These are phyloP conservation scores for Microcebus tavaratra DNA, from an alignment of 2,113 vertebrate genomes.

Conservation along the genomic window DNA sequence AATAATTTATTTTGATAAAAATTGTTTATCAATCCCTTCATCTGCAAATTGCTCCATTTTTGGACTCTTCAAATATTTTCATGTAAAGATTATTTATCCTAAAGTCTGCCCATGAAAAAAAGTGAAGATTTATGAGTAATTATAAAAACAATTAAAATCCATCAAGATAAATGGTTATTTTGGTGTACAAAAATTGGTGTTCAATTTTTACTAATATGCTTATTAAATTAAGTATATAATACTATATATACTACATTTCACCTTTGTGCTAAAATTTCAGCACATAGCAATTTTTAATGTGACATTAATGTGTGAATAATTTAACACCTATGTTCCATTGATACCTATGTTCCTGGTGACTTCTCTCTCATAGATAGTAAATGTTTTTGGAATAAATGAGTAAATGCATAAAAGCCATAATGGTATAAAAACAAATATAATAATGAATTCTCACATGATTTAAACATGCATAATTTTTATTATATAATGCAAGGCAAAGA, in stretches of 20 bases:
- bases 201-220: background rate
- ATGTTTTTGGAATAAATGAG: background rate
- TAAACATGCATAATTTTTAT: background rate
- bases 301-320: conserved; percentile 1
- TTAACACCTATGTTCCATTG: conserved; percentile 1
- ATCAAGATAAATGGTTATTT: conserved; percentile 10
- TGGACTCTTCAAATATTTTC: conserved; percentile 51
- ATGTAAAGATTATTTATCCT: conserved; percentile 57
- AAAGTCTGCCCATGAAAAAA: background rate
- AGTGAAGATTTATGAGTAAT: conserved; percentile 15
- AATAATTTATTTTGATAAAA: conserved; percentile 56
- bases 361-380: background rate
- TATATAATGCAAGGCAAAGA: background rate
- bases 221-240: conserved; percentile 20
- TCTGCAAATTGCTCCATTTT: background rate
- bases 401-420: conserved; percentile 26
- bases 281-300: background rate
- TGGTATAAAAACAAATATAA: conserved; percentile 2
- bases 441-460: background rate
- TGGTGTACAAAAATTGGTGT: background rate
- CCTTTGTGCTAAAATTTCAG: conserved; percentile 32
- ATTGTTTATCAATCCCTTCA: conserved; percentile 43
- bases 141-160: background rate
- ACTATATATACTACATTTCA: background rate
- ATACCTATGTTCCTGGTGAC: background rate